Base-by-base conservation (phyloP, 2,113 vertebrate species). In the Neodon shergylaensis region DNA sequence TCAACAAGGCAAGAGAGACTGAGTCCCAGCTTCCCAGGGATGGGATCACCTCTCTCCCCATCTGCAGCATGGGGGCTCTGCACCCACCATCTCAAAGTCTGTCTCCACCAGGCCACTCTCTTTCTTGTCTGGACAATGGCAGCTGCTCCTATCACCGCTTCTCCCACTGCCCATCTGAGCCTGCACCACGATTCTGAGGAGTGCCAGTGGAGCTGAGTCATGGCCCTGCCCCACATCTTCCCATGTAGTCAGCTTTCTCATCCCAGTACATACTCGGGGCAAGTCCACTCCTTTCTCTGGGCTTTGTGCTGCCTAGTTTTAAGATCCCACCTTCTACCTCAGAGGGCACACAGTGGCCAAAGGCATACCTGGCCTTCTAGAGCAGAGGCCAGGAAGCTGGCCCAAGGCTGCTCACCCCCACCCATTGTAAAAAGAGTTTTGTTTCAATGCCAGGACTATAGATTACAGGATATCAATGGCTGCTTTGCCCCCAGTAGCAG, bases 171-270 rank as follows among this genome's bases (percentile, higher is more conserved):
- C 72, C 44, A 19, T 79, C 31, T 31, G 0, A 31, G 2, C 70
- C 0, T 14, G 39, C 2, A 16, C 39, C 33, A 47, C 5, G 33
- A 36, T 4, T 36, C 33, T 47, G 36, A 4, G 22, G 54, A 44
- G 65, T 36, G 1, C 10, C 58, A 33, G 49, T 54, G 78, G 36
- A n/a, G 44, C 21, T 36, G 17, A 54, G 11, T 10, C 72, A 61
- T n/a, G 33, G 9, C 36, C 22, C 26, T 3, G 7, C 4, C 82
- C 58, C 44, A n/a, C 31, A 19, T 0, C 2, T 42, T 6, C 17
- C 54, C 68, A 49, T 14, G 42, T 28, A 24, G 58, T 33, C 26
- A 39, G 28, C 33, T 36, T 44, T 52, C 54, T 66, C 22, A 28
- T 39, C 63, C 74, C 39, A 61, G 47, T 17, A 52, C 0, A 1